Evolutionary conservation across 2,113 vertebrate species (phyloP).

Genomic region (Mellivora capensis): DNA sequence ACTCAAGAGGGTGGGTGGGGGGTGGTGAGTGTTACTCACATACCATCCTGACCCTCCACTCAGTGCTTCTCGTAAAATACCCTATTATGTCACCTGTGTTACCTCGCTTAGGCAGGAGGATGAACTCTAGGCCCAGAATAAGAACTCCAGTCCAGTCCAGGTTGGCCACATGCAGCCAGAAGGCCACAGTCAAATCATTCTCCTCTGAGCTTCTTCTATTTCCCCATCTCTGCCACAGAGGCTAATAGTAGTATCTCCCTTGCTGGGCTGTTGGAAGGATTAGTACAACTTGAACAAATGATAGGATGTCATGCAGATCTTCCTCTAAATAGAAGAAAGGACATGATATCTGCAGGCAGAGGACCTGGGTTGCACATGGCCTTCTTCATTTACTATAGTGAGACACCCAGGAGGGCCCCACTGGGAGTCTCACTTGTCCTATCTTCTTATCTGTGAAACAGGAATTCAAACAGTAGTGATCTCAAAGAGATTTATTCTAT

Average conservation of each 20-base stretch:
- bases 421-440: neutral
- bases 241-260: neutral
- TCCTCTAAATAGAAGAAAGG: neutral
- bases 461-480: neutral
- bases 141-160: neutral
- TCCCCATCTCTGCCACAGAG: neutral
- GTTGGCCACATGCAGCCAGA: neutral
- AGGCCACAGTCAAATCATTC: neutral
- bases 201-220: neutral
- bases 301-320: neutral
- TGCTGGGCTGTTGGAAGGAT: neutral
- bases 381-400: neutral
- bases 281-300: neutral
- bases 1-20: neutral
- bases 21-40: neutral
- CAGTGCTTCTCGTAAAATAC: neutral
- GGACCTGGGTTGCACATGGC: neutral
- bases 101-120: neutral
- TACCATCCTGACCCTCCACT: neutral
- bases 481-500: neutral
- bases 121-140: neutral
- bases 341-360: neutral
- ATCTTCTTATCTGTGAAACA: neutral
- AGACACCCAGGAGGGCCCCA: neutral
- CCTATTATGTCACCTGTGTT: neutral